phyloP scores from a whole-genome alignment of 30 jellyfish, hydroid and myxozoan genomes.

The Turritopsis rubra region DNA sequence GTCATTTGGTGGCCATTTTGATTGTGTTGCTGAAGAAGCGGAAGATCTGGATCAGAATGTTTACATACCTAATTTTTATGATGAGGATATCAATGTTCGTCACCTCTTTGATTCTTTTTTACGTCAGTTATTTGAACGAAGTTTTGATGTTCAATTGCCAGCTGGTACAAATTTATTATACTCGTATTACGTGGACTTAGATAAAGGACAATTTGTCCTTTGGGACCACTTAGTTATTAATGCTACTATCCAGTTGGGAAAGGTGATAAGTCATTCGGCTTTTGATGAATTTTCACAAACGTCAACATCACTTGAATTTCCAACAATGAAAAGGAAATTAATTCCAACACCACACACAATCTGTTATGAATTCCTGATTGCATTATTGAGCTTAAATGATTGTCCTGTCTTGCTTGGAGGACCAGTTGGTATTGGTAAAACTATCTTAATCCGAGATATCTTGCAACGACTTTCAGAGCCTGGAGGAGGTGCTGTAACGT shows the following conservation, averaged over 20 bases:
- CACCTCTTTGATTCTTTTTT: conserved; percentile 54
- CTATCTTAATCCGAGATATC: conserved; percentile 43
- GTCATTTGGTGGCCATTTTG: conserved; percentile 81
- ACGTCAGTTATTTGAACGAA: conserved; percentile 52
- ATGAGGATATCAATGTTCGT: conserved; percentile 35
- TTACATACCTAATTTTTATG: conserved; percentile 7
- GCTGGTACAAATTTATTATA: conserved; percentile 52
- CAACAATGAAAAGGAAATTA: conserved; percentile 3
- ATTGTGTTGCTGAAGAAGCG: conserved; percentile 70
- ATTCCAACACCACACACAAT: conserved; percentile 67
- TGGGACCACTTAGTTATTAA: conserved; percentile 81
- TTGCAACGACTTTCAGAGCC: conserved; percentile 52
- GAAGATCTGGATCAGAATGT: conserved; percentile 49
- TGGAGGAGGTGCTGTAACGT: conserved; percentile 68
- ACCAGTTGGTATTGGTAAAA: conserved; percentile 68
- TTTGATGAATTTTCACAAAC: not conserved
- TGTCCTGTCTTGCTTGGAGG: conserved; percentile 64
- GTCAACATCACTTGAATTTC: conserved; percentile 21
- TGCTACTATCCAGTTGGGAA: conserved; percentile 52
- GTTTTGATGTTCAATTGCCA: conserved; percentile 55
- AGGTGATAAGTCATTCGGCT: conserved; percentile 51
- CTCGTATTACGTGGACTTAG: conserved; percentile 70
- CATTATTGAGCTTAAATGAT: conserved; percentile 42
- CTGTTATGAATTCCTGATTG: conserved; percentile 44
- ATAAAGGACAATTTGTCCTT: conserved; percentile 56